phyloP scores from a whole-genome alignment of 2,113 vertebrate species.

The Gymnarchus niloticus region DNA sequence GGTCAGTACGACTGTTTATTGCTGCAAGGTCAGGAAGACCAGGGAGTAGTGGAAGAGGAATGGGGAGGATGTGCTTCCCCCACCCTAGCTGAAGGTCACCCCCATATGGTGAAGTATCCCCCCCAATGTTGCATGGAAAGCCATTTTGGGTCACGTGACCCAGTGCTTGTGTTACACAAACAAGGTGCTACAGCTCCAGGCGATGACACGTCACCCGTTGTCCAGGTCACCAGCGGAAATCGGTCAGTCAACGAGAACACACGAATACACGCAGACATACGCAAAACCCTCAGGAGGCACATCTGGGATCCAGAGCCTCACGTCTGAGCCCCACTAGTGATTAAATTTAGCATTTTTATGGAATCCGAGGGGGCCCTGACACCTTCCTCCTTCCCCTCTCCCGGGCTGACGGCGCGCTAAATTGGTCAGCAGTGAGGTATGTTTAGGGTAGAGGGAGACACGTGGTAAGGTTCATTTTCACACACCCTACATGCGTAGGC shows the following conservation, averaged over 20 bases:
- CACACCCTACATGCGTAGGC: no score
- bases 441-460: no score
- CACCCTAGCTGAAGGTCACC: background rate
- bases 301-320: background rate
- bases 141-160: background rate
- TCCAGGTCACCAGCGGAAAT: background rate
- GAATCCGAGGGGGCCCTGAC: background rate
- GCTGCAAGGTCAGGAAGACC: background rate
- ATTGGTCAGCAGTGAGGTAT: background rate
- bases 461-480: no score
- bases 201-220: background rate
- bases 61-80: background rate
- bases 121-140: background rate
- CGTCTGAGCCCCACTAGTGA: background rate
- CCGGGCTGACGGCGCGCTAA: background rate
- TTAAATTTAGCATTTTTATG: slow-evolving; percentile 4
- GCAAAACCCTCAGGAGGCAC: background rate
- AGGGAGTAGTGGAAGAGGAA: background rate
- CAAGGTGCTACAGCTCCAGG: no score
- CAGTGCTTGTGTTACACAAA: background rate
- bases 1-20: background rate
- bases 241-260: background rate
- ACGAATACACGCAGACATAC: background rate
- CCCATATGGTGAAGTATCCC: background rate
- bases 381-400: background rate